Percentiles rank a stretch among this genome's conserved stretches.
phyloP scores from a whole-genome alignment of 2,888 invertebrate genomes.

The Drosophila acutilabella region DNA sequence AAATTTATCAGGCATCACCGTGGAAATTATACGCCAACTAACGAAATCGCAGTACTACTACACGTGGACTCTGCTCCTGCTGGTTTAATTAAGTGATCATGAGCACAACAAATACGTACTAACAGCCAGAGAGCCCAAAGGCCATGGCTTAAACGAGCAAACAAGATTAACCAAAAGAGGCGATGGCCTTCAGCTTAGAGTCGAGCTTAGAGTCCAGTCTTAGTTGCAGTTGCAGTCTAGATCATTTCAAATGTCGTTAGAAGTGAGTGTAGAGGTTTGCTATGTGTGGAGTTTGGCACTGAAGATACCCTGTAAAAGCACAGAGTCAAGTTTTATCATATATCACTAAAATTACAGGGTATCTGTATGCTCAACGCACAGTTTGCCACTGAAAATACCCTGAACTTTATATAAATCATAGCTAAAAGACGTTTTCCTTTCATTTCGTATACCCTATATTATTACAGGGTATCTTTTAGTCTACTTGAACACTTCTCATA shows the following conservation, averaged over 20 bases:
- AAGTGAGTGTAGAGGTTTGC: constrained; percentile 41
- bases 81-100: constrained; percentile 79
- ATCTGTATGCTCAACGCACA: too few relatives aligned
- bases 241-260: constrained; percentile 71
- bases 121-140: constrained; percentile 44
- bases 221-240: constrained; percentile 23
- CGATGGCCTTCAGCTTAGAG: constrained; percentile 52
- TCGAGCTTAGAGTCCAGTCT: neutral
- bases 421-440: too few relatives aligned
- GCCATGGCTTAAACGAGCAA: constrained; percentile 55
- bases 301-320: constrained; percentile 20
- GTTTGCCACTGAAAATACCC: too few relatives aligned
- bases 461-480: constrained; percentile 25
- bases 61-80: constrained; percentile 20
- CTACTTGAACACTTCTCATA: constrained; percentile 16
- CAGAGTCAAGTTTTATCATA: too few relatives aligned
- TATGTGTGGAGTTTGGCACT: neutral
- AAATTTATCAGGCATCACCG: constrained; percentile 74
- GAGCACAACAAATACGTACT: constrained; percentile 56
- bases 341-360: too few relatives aligned
- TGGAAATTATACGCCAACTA: constrained; percentile 41
- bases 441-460: neutral
- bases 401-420: too few relatives aligned
- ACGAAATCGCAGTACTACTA: constrained; percentile 20
- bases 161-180: constrained; percentile 70